phyloP scores from a whole-genome alignment of 2,797 vertebrate species.

The Avahi laniger region DNA sequence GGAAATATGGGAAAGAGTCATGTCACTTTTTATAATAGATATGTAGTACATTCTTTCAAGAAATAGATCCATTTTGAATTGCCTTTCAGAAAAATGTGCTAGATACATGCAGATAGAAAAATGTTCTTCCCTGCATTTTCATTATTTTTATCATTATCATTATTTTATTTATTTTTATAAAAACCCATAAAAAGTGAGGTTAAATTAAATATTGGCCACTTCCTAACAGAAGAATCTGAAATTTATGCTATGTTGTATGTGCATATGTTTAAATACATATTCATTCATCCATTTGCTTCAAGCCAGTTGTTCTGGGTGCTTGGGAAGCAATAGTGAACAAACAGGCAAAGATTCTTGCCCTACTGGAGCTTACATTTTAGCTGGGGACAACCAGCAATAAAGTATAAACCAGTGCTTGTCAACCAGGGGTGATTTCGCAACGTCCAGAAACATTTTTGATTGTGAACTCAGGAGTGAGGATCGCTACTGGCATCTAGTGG shows the following conservation, averaged over 20 bases:
- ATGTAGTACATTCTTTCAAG: background rate
- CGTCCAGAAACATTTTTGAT: background rate
- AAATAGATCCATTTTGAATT: constrained; percentile 28
- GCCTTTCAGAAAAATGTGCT: constrained; percentile 20
- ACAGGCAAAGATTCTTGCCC: background rate
- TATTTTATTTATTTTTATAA: background rate
- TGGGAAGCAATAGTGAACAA: background rate
- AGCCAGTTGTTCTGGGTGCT: background rate
- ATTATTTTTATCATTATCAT: background rate
- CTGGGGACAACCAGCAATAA: background rate
- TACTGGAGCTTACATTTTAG: background rate
- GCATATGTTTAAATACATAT: background rate
- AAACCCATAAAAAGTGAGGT: background rate
- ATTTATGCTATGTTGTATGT: background rate
- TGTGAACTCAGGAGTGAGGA: background rate
- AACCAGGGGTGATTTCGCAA: background rate
- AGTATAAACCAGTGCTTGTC: background rate
- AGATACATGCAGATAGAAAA: background rate
- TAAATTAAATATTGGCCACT: background rate
- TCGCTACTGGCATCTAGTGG: background rate
- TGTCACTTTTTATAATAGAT: background rate
- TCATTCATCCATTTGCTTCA: background rate
- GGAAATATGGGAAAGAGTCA: background rate
- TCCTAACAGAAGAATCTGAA: constrained; percentile 30
- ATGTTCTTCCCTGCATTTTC: background rate